Conservation (phyloP, 2,797 vertebrate genomes). For the Poeciliopsis paucimaculata region DNA sequence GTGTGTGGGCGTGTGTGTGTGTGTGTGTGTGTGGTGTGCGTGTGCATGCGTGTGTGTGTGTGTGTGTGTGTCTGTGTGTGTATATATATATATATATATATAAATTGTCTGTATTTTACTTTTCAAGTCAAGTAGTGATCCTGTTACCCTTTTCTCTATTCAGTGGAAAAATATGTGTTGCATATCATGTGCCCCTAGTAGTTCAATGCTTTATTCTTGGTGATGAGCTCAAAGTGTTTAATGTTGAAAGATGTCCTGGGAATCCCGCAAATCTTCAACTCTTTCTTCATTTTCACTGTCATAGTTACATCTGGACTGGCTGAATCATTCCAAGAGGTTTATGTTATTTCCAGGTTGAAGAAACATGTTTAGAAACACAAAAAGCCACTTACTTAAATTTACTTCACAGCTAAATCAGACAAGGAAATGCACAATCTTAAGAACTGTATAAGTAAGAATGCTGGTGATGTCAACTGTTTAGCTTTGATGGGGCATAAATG, state of each 20-base stretch:
- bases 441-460: not conserved
- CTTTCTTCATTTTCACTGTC: not conserved
- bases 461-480: not conserved
- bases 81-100: not conserved
- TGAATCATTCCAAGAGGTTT: not conserved
- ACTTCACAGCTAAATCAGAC: not conserved
- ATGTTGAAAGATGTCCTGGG: not conserved
- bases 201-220: not conserved
- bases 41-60: too few species aligned
- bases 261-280: not conserved
- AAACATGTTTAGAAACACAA: not conserved
- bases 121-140: not conserved
- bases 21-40: too few species aligned
- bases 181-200: not conserved
- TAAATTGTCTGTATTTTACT: not conserved
- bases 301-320: not conserved
- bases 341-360: not conserved
- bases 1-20: too few species aligned
- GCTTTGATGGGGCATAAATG: not conserved
- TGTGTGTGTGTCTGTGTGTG: too few species aligned
- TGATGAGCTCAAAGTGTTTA: not conserved
- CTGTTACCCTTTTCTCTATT: not conserved
- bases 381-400: not conserved
- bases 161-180: not conserved
- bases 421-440: not conserved